These are phyloP conservation scores for Parnassius mnemosyne DNA, from an alignment of 2,888 invertebrate species.

Conservation along the genomic window DNA sequence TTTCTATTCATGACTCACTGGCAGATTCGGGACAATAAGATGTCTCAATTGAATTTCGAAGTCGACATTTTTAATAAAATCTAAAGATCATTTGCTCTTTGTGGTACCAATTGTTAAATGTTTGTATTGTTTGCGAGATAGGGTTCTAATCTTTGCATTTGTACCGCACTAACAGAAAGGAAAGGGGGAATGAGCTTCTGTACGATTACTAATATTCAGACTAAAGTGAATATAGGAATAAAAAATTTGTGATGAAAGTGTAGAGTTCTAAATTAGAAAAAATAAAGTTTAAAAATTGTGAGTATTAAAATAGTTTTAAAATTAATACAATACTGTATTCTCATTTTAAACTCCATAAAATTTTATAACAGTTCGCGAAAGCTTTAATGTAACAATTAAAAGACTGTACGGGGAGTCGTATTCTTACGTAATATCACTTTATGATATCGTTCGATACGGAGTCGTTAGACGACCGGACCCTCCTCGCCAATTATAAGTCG, in stretches of 20 bases:
- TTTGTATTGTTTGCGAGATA: too few species aligned
- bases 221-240: too few species aligned
- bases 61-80: not conserved
- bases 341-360: conserved; percentile 6
- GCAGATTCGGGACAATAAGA: conserved; percentile 12
- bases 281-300: not conserved
- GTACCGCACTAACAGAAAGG: too few species aligned
- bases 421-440: conserved; percentile 1
- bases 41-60: conserved; percentile 17
- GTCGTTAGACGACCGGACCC: conserved; percentile 11
- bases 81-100: not conserved
- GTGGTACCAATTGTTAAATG: too few species aligned
- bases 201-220: too few species aligned
- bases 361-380: conserved; percentile 12
- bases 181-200: too few species aligned
- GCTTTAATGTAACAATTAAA: conserved; percentile 8
- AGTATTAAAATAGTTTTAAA: not conserved
- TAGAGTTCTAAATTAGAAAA: too few species aligned
- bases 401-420: conserved; percentile 6
- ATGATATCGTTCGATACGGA: conserved; percentile 11
- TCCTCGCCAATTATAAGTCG: conserved; percentile 10
- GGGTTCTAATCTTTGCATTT: too few species aligned
- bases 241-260: too few species aligned
- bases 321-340: not conserved
- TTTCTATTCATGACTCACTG: conserved; percentile 14